Conservation (phyloP, 2,888 invertebrate genomes). For the Stomorhina lunata region DNA sequence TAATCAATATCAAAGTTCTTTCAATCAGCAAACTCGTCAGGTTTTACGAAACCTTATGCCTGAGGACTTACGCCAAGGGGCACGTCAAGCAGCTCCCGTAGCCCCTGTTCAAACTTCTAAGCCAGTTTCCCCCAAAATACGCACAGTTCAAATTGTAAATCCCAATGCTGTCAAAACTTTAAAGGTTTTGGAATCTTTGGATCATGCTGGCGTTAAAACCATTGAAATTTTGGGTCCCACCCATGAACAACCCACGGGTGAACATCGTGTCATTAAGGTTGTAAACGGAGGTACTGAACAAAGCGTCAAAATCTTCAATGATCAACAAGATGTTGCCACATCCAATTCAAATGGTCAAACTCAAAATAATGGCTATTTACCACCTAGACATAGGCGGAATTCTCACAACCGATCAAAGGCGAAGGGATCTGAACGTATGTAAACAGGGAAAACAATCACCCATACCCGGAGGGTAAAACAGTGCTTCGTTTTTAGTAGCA, state of each 20-base stretch:
- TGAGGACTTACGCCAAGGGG: constrained; percentile 67
- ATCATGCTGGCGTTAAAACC: constrained; percentile 74
- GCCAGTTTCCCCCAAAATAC: constrained; percentile 70
- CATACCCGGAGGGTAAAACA: constrained; percentile 1
- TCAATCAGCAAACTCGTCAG: constrained; percentile 69
- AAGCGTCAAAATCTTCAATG: constrained; percentile 74
- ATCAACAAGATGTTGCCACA: constrained; percentile 67
- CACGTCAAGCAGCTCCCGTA: not conserved
- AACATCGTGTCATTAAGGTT: constrained; percentile 73
- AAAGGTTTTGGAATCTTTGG: constrained; percentile 74
- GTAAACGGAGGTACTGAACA: constrained; percentile 70
- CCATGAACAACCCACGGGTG: constrained; percentile 73
- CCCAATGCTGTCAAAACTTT: constrained; percentile 71
- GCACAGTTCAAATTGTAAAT: constrained; percentile 76
- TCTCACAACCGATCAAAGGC: not conserved
- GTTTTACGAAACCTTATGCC: constrained; percentile 73
- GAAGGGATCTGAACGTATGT: not conserved
- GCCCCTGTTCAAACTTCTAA: constrained; percentile 31
- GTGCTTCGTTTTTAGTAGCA: constrained; percentile 53
- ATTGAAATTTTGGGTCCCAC: constrained; percentile 75
- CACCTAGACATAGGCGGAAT: constrained; percentile 54
- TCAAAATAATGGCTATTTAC: constrained; percentile 50
- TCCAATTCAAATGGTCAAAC: not conserved
- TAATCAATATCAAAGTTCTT: not conserved
- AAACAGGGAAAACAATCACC: not conserved